A percentile compares a stretch with the other conserved stretches of the same genome.
phyloP scores from a whole-genome alignment of 2,113 vertebrate species.

The Phyllostomus hastatus region DNA sequence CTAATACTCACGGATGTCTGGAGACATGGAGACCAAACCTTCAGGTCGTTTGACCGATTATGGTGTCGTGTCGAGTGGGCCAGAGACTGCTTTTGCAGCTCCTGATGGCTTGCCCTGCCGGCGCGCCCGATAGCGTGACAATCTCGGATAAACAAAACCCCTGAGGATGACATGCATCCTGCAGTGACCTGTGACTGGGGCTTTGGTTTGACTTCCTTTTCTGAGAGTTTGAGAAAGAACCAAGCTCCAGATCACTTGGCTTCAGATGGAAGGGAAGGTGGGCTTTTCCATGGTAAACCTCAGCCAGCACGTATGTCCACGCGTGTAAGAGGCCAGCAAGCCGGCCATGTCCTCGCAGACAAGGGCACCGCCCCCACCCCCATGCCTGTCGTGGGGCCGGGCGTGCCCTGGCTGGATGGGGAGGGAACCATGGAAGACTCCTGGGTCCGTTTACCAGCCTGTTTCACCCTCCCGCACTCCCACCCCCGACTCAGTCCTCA shows the following conservation, averaged over 20 bases:
- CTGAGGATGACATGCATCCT: background rate
- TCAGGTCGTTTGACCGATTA: background rate
- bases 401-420: accelerated
- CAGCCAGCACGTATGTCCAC: too few relatives aligned
- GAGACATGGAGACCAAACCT: background rate
- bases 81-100: background rate
- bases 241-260: background rate
- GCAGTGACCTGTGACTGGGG: background rate
- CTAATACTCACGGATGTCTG: background rate
- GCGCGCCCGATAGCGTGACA: accelerated
- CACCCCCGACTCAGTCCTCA: background rate
- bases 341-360: accelerated
- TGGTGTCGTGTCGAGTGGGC: background rate
- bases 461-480: background rate
- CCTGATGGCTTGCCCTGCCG: background rate
- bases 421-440: background rate
- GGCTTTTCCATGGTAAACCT: background rate
- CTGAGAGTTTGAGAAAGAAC: background rate
- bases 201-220: background rate
- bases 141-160: background rate
- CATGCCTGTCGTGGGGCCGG: accelerated
- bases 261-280: background rate
- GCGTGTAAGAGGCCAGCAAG: background rate
- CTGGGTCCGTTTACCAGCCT: too few relatives aligned
- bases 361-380: background rate